Evolutionary conservation across 2,888 invertebrate species (phyloP), one percentile per base, ranked within the genome.

Genomic region (Diarsia dahlii): DNA sequence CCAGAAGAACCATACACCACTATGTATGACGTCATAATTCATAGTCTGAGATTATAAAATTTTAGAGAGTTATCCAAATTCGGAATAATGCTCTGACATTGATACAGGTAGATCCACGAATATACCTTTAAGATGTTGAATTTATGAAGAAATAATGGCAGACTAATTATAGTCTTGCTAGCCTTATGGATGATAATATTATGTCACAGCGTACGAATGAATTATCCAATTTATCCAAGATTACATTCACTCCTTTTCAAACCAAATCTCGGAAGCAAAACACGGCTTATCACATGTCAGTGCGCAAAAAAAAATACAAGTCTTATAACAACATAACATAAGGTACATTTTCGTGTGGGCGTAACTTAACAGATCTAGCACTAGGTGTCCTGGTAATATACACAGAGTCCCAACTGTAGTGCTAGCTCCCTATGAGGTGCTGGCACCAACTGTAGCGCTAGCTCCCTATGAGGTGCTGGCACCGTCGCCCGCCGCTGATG

Each of bases 401-500:
- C 86, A 84, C 85, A 79, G 75, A 80, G 84, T 79, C 84, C 87
- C 87, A 87, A 85, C 77, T 68, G 63, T 76, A 81, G 60, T 66
- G 76, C 71, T 65, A 86, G 89, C 84, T 84, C 74, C 82, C 73
- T 83, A 83, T 88, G 87, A 90, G 77, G 85, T 90, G 88, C 89
- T 91, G 82, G 86, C 90, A 87, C 89, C 91, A 28, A 28, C 28
- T 68, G 63, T 76, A 82, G 60, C 68, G 76, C 71, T 65, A 86
- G 89, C 84, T 84, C 74, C 82, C 73, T 83, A 83, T 88, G 87
- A 90, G 77, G 85, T 90, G 88, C 89, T 91, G 82, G 86, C 90
- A 87, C 89, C 91, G 81, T 84, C 89, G 84, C 91, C 92, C 78
- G 91, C 90, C 85, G 90, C 89, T 82, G 94, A 93, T 75, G 93